Base-by-base conservation (phyloP, 2,888 invertebrate species). In the Calephelis perditalis region DNA sequence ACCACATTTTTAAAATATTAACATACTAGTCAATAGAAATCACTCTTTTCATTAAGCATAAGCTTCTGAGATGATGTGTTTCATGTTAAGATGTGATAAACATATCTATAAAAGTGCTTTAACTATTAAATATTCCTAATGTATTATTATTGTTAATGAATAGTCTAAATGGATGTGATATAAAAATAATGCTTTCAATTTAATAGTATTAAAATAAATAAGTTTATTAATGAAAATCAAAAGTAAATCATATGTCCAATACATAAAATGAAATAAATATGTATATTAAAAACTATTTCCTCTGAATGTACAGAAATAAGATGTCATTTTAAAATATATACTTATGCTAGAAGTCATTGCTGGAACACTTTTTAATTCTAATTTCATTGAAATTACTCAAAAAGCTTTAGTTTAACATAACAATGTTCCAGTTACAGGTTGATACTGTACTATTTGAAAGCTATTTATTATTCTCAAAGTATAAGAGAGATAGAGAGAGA, bases 61-160 rank as follows among this genome's bases (percentile, higher is more conserved):
- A 52, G 52, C 52, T 52, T 52, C 6, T 35, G 52, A 52, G 35
- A 52, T 52, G 52, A 52, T 35, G 52, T 52, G 52, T 52, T 35
- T 52, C 10, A 10, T 52, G 10, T 52, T 52, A 35, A 35, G 11
- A 15, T 52, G 52, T 52, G 11, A 15, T 26, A 6, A 7, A 52
- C 26, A 35, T 52, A 26, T 49, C 9, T 49, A 9, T 35, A 26
- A 52, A 52, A 52, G 52, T 52, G 52, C 11, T 52, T 5, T 26
- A 9, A 9, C 26, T 49, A 47, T 26, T 49, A 10, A 52, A 11
- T 35, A 52, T 52, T 9, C 5, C 9, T 26, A 52, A 35, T 49
- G 6, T 2, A 49, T 49, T 26, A 26, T 9, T 26, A 26, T 15
- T 10, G 35, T 0, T 49, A 6, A 11, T 11, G 35, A 52, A 8